These are phyloP conservation scores for Platysteira castanea DNA, from an alignment of 2,113 vertebrate species.

Conservation along the genomic window DNA sequence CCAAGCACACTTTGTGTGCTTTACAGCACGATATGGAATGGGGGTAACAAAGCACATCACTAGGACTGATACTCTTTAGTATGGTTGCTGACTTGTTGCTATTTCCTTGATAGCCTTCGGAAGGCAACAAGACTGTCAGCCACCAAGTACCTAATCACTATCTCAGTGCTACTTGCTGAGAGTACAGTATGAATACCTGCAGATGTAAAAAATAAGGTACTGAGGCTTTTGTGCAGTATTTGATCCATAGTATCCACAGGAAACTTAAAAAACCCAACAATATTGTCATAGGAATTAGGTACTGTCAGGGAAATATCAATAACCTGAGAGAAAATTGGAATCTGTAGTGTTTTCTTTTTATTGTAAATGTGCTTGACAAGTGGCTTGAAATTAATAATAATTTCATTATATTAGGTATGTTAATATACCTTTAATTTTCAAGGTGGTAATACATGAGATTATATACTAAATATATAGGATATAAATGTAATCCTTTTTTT, in stretches of 20 bases:
- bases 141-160: not conserved
- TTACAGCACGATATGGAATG: not conserved
- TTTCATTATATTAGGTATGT: not conserved
- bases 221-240: not conserved
- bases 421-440: not conserved
- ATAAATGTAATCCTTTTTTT: not conserved
- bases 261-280: not conserved
- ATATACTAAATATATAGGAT: not conserved
- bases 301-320: not conserved
- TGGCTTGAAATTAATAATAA: not conserved
- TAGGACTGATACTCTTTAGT: not conserved
- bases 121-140: not conserved
- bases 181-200: not conserved
- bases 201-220: not conserved
- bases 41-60: not conserved
- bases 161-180: too few relatives aligned
- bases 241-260: not conserved
- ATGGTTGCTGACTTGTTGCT: not conserved
- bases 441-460: not conserved
- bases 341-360: not conserved
- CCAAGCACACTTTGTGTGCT: accelerated
- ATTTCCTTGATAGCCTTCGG: not conserved
- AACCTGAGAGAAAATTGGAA: not conserved
- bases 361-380: not conserved
- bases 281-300: not conserved